phyloP scores from a whole-genome alignment of 2,113 vertebrate genomes.

The Pantherophis guttatus region DNA sequence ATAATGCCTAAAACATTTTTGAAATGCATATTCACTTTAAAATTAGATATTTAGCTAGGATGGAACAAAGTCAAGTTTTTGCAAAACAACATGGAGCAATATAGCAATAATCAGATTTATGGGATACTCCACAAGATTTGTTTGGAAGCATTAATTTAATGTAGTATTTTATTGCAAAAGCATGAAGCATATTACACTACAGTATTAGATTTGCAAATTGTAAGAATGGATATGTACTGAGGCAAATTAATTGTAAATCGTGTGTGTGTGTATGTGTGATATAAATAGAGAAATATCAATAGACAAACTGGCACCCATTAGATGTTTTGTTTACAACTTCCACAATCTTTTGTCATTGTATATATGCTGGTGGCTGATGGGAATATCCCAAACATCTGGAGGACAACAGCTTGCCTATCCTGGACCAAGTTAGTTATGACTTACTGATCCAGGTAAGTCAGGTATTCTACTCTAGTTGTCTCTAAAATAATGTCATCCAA shows the following conservation, averaged over 20 bases:
- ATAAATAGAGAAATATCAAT: not conserved
- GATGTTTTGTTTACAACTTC: not conserved
- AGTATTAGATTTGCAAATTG: slow-evolving; percentile 3
- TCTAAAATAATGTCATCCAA: not conserved
- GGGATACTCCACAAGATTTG: not conserved
- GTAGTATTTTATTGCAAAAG: not conserved
- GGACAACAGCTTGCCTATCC: not conserved
- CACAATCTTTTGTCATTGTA: not conserved
- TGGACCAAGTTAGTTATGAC: not conserved
- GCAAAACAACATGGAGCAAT: not conserved
- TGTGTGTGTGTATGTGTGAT: not conserved
- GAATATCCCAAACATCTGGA: not conserved
- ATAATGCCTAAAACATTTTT: slow-evolving; percentile 34
- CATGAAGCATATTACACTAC: not conserved
- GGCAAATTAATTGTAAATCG: slow-evolving; percentile 12
- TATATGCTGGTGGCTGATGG: not conserved
- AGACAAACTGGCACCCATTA: not conserved
- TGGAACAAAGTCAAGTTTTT: slow-evolving; percentile 21
- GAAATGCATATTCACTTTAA: slow-evolving; percentile 2
- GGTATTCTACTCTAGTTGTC: not conserved
- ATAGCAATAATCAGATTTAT: not conserved
- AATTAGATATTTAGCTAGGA: slow-evolving; percentile 26
- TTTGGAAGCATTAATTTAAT: not conserved
- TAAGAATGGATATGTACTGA: slow-evolving; percentile 21
- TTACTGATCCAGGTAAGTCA: not conserved